Base-by-base conservation (phyloP, 2,888 invertebrate genomes). In the Leptinotarsa peninsularis region DNA sequence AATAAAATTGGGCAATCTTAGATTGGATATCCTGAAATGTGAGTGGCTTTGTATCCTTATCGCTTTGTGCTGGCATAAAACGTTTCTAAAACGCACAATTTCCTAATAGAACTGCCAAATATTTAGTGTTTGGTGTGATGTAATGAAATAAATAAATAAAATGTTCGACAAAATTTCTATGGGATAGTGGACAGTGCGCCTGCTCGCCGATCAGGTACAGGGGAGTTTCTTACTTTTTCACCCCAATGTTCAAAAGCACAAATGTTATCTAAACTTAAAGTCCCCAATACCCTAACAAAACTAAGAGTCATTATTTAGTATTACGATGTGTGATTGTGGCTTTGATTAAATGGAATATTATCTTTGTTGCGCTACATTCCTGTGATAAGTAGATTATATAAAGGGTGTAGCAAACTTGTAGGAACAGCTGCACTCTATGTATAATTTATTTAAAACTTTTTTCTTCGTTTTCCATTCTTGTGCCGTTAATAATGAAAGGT, bases 301-400 rank as follows among this genome's bases (percentile, higher is more conserved):
- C 21, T 14, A 27, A 68, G 15, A 58, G 70, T 60, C 58, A 54
- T 70, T 54, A 70, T 70, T 60, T 74, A 78, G 74, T 70, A 72
- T 76, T 75, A 75, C 43, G 10, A 43, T 43, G 74, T 76, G 72
- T 71, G 73, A 76, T 75, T 76, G 75, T 74, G 73, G 76, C 79
- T 78, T 78, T 74, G 67, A 74, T 58, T 49, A 68, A 52, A 68
- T 68, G 27, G 49, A 70, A 18, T 63, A 43, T 70, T 49, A 58
- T 58, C 52, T 73, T 70, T 69, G 66, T 77, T 76, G 76, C 70
- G 69, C 68, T 74, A 79, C 79, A 79, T 79, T 79, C 79, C 79
- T 78, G 67, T 73, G 70, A 73, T 66, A 66, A 76, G 72, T 73
- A 54, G 74, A 76, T 76, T 75, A 74, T 76, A 74, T 78, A 76